phyloP scores from a whole-genome alignment of 2,888 invertebrate genomes.

The Biston betularia region DNA sequence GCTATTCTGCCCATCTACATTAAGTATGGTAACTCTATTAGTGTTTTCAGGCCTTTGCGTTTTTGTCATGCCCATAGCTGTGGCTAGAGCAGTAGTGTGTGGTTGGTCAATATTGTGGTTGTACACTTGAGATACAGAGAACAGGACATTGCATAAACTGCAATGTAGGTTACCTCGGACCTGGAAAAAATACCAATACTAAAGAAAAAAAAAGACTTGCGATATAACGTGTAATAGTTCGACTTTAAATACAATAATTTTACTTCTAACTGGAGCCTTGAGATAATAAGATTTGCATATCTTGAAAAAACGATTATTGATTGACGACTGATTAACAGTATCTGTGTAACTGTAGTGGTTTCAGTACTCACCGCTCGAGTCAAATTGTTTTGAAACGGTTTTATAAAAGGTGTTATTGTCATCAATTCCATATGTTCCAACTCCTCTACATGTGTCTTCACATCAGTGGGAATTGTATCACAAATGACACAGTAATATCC shows the following conservation, averaged over 20 bases:
- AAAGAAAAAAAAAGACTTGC: background rate
- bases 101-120: slow-evolving; percentile 26
- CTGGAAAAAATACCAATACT: slow-evolving; percentile 22
- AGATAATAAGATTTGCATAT: no score
- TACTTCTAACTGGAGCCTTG: no score
- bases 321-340: no score
- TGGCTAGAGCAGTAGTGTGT: slow-evolving; percentile 28
- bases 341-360: no score
- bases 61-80: slow-evolving; percentile 36
- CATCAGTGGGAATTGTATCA: slow-evolving; percentile 23
- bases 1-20: background rate
- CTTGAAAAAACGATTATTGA: no score
- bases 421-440: slow-evolving; percentile 26
- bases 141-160: slow-evolving; percentile 32
- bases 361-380: slow-evolving; percentile 50
- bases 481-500: slow-evolving; percentile 36
- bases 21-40: background rate
- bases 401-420: slow-evolving; percentile 40
- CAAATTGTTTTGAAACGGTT: slow-evolving; percentile 45
- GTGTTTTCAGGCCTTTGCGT: background rate
- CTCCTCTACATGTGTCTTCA: slow-evolving; percentile 29
- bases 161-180: slow-evolving; percentile 36
- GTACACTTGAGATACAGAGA: background rate
- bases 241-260: no score
- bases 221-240: no score